Percentiles rank a stretch among this genome's conserved stretches.
These are phyloP conservation scores for Neoitamus cyanurus DNA, from an alignment of 2,888 invertebrate genomes.

Conservation along the genomic window DNA sequence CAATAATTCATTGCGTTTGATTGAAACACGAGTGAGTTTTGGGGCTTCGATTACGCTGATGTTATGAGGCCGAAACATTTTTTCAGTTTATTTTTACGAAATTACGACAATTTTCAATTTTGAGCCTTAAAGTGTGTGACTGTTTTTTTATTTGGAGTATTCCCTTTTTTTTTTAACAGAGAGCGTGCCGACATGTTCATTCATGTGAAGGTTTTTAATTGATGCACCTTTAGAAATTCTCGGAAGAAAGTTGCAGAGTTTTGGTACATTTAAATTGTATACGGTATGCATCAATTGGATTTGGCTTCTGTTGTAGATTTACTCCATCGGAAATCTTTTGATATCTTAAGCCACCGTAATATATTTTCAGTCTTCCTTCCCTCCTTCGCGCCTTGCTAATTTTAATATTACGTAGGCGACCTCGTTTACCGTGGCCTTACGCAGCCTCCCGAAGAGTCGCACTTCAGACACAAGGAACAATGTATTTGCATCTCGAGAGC, in stretches of 20 bases:
- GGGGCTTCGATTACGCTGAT: not conserved
- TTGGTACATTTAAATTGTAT: too few relatives aligned
- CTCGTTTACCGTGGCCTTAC: not conserved
- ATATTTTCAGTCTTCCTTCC: not conserved
- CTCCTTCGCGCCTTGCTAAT: not conserved
- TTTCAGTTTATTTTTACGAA: not conserved
- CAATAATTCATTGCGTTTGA: not conserved
- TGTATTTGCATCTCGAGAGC: constrained; percentile 39
- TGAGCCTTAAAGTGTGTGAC: too few relatives aligned
- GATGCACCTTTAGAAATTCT: too few relatives aligned
- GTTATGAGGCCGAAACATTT: not conserved
- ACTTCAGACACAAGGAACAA: constrained; percentile 37
- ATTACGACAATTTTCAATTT: too few relatives aligned
- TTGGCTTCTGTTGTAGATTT: too few relatives aligned
- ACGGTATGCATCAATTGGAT: too few relatives aligned
- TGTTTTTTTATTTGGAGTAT: too few relatives aligned
- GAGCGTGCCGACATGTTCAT: too few relatives aligned
- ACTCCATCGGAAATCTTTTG: not conserved
- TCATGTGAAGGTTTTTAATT: too few relatives aligned
- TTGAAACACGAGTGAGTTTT: not conserved
- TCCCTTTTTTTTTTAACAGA: too few relatives aligned
- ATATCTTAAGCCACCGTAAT: not conserved
- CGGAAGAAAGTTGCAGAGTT: too few relatives aligned
- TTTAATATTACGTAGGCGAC: constrained; percentile 27
- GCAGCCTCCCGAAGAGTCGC: not conserved